Percentiles rank a stretch among this genome's conserved stretches.
These are phyloP conservation scores for Drosophila nr. fundita DNA, from an alignment of 2,888 invertebrate species.

Conservation along the genomic window DNA sequence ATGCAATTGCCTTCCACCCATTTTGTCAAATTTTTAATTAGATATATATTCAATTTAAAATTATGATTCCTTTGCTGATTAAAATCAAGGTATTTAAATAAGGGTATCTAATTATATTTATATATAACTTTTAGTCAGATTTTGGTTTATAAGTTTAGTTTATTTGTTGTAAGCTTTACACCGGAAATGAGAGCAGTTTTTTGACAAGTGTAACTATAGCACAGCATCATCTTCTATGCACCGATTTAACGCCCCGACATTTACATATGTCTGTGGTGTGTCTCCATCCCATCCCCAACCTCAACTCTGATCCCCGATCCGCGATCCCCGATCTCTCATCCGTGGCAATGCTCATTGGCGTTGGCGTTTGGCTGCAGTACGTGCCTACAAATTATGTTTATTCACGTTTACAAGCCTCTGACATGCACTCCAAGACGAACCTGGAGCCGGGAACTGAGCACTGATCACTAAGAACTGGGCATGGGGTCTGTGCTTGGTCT, in stretches of 20 bases:
- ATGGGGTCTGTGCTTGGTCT: slow-evolving; percentile 45
- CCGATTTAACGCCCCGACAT: slow-evolving; percentile 81
- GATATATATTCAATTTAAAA: neutral
- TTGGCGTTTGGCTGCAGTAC: slow-evolving; percentile 71
- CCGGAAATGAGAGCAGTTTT: slow-evolving; percentile 10
- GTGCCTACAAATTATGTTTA: slow-evolving; percentile 80
- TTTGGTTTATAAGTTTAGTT: neutral
- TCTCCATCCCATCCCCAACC: slow-evolving; percentile 26
- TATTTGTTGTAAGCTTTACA: neutral
- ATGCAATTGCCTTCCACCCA: neutral
- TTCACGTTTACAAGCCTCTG: slow-evolving; percentile 79
- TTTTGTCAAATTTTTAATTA: neutral
- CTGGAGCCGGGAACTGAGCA: slow-evolving; percentile 38
- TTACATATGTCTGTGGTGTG: slow-evolving; percentile 68
- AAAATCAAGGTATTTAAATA: neutral
- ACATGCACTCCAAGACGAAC: slow-evolving; percentile 70
- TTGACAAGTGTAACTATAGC: slow-evolving; percentile 37
- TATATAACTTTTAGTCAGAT: neutral
- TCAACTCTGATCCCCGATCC: neutral
- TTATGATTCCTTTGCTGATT: neutral
- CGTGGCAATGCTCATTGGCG: slow-evolving; percentile 62
- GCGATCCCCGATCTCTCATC: neutral
- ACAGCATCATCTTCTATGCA: slow-evolving; percentile 64
- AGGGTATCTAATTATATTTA: neutral
- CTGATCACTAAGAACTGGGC: slow-evolving; percentile 31